phyloP scores from a whole-genome alignment of 2,888 invertebrate species.

The Cecidostiba fungosa region DNA sequence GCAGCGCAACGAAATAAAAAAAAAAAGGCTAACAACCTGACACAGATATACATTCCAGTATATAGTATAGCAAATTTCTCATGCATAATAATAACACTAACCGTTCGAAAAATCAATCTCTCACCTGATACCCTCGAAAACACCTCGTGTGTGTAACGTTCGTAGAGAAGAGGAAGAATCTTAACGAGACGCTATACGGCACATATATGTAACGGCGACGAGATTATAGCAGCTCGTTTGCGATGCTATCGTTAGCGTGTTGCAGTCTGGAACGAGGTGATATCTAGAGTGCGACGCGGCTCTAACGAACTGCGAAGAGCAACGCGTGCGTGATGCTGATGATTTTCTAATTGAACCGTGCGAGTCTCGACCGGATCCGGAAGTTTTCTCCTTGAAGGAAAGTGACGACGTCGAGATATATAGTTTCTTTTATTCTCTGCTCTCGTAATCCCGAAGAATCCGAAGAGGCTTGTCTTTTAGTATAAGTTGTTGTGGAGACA shows the following conservation, averaged over 20 bases:
- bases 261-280: conserved; percentile 51
- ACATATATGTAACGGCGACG: not conserved
- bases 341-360: conserved; percentile 70
- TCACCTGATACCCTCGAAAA: not conserved
- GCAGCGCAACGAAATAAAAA: too few species aligned
- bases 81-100: not conserved
- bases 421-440: conserved; percentile 55
- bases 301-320: conserved; percentile 75
- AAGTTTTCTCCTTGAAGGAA: conserved; percentile 52
- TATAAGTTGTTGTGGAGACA: not conserved
- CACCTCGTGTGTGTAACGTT: not conserved
- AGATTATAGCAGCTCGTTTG: conserved; percentile 22
- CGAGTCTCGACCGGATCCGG: conserved; percentile 45
- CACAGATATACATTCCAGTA: not conserved
- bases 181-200: not conserved
- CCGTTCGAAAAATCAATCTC: conserved; percentile 4
- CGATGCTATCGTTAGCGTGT: conserved; percentile 1
- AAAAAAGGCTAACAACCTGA: not conserved
- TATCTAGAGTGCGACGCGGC: conserved; percentile 74
- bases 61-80: not conserved
- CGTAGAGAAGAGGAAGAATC: too few species aligned
- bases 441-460: conserved; percentile 57
- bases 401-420: conserved; percentile 39
- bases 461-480: conserved; percentile 17
- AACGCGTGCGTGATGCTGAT: conserved; percentile 33